A percentile compares a stretch with the other conserved stretches of the same genome.
Conservation (phyloP, 2,888 invertebrate species). For the Siphlonurus alternatus region DNA sequence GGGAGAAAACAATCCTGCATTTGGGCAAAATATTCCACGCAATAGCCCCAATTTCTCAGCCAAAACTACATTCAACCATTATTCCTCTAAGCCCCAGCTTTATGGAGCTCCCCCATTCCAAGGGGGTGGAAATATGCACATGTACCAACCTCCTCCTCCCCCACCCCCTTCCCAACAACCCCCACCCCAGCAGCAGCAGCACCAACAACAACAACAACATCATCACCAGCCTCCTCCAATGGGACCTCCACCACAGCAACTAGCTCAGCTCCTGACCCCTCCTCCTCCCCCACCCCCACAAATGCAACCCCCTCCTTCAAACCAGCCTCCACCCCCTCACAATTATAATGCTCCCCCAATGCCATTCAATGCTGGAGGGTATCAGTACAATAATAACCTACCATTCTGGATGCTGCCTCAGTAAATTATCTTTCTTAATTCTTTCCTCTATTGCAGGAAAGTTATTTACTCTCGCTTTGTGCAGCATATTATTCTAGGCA, state of each 20-base stretch:
- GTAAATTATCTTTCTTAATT: neutral
- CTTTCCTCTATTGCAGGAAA: neutral
- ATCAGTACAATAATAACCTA: conserved; percentile 7
- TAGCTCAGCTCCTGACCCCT: conserved; percentile 1
- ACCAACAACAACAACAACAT: neutral
- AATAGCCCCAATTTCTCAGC: neutral
- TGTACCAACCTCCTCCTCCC: conserved; percentile 4
- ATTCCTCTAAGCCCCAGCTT: conserved; percentile 19
- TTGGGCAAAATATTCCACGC: neutral
- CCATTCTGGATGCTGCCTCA: conserved; percentile 10
- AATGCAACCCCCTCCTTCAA: neutral
- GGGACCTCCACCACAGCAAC: neutral
- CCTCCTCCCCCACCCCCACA: conserved; percentile 1
- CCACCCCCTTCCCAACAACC: neutral
- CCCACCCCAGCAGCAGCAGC: neutral
- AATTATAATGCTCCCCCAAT: neutral
- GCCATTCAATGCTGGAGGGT: neutral
- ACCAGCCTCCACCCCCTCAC: neutral
- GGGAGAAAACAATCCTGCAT: neutral
- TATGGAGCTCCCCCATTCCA: conserved; percentile 12
- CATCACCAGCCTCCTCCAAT: neutral
- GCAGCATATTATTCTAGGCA: too few species aligned
- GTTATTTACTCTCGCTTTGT: too few species aligned
- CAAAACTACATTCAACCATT: conserved; percentile 17
- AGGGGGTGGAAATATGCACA: neutral